Evolutionary conservation across 2,113 vertebrate genomes (phyloP).

Genomic region (Tupaia tana): DNA sequence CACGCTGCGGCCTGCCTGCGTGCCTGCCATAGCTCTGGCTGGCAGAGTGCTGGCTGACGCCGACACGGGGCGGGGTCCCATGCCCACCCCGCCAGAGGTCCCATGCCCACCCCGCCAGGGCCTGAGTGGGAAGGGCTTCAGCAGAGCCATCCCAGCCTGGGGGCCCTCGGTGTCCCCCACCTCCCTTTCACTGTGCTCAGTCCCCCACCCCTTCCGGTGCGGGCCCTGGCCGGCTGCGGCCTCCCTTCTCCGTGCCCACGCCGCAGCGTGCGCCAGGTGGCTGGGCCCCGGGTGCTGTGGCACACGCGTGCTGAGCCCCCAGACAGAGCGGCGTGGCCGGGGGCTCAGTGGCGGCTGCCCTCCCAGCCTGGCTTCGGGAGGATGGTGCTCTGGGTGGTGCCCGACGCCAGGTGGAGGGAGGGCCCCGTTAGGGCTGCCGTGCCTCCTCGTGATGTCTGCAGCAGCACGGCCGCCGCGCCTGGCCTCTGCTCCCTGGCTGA

Average conservation of each 20-base stretch:
- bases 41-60: background rate
- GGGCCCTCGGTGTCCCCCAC: background rate
- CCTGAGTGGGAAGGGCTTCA: background rate
- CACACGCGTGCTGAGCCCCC: background rate
- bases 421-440: too few relatives aligned
- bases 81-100: background rate
- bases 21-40: background rate
- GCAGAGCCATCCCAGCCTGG: background rate
- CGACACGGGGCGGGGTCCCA: background rate
- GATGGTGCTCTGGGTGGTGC: too few relatives aligned
- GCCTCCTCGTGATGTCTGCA: too few relatives aligned
- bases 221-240: too few relatives aligned
- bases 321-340: background rate
- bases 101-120: background rate
- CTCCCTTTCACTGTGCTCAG: background rate
- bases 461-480: too few relatives aligned
- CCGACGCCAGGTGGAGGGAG: too few relatives aligned
- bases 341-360: background rate
- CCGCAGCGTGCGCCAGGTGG: background rate
- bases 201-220: too few relatives aligned
- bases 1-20: background rate
- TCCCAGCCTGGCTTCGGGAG: background rate
- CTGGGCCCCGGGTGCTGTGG: background rate
- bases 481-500: too few relatives aligned
- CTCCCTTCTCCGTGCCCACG: background rate